Evolutionary conservation across 2,113 vertebrate species (phyloP), one percentile per base, ranked within the genome.

Genomic region (Etheostoma spectabile): DNA sequence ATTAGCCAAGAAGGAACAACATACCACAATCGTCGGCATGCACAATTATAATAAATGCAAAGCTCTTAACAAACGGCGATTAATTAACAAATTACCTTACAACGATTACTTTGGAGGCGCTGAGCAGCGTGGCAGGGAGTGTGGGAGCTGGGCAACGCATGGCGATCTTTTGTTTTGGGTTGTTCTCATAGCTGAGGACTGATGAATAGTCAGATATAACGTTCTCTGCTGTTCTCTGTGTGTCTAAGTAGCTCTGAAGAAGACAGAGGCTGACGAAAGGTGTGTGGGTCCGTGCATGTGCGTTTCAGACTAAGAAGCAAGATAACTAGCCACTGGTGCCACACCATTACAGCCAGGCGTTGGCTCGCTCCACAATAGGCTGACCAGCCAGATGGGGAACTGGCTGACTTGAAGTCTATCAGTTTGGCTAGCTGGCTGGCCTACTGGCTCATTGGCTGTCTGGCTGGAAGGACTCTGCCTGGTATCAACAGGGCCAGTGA

Each of bases 71-170:
- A 68, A 93, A 88, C 6, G 0, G 0, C 30, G 46, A 84, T 85
- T 82, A 77, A 85, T 94, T 93, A 89, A 79, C 87, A 90, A 94
- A 95, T 95, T 89, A 93, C 92, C 90, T 92, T 90, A 56, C 14
- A 72, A 67, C 14, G 85, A 88, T 80, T 84, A 82, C 65, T 81
- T 77, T 82, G 89, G 71, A 89, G 78, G 74, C 0, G 64, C 67
- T 68, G 80, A 70, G 65, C 80, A 59, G 80, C 76, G 55, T 83
- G 67, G 73, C 70, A 24, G 55, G 73, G 74, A 42, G 56, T 60
- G 85, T 83, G 75, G 45, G 57, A 70, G 85, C 71, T 57, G 68
- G 79, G 79, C 22, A 80, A 75, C 2, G 77, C 73, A 65, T 19
- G 69, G 80, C 74, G 14, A 77, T 78, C 88, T 90, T 90, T 88